A percentile compares a stretch with the other conserved stretches of the same genome.
phyloP scores from a whole-genome alignment of 2,113 vertebrate species.

The Columba livia region DNA sequence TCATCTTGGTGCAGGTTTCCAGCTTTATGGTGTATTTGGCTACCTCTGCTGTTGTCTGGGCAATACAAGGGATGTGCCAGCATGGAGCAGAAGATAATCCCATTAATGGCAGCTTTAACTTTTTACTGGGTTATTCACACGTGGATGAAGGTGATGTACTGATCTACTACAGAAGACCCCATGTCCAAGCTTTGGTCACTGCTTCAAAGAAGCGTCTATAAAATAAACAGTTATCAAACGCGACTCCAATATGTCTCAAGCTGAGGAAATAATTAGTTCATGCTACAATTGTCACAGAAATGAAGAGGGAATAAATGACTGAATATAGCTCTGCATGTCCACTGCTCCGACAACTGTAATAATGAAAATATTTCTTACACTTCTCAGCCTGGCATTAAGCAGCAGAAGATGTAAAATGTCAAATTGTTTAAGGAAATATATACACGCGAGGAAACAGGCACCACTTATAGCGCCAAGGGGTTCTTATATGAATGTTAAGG shows the following conservation, averaged over 20 bases:
- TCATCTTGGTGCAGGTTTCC: not conserved
- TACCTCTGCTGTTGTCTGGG: not conserved
- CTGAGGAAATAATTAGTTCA: conserved; percentile 64
- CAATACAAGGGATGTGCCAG: not conserved
- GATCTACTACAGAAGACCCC: not conserved
- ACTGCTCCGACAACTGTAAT: not conserved
- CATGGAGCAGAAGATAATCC: not conserved
- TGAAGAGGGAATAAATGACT: conserved; percentile 36
- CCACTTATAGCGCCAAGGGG: not conserved
- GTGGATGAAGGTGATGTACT: not conserved
- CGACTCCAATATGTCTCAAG: conserved; percentile 18
- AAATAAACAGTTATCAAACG: conserved; percentile 41
- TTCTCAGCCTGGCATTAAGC: not conserved
- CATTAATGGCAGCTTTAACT: not conserved
- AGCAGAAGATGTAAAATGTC: not conserved
- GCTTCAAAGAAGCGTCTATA: not conserved
- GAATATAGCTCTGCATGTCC: not conserved
- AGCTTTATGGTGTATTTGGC: not conserved
- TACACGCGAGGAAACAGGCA: not conserved
- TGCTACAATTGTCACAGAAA: conserved; percentile 42
- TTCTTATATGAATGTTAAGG: not conserved
- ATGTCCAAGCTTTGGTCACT: not conserved
- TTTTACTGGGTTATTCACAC: not conserved
- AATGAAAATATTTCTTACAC: not conserved
- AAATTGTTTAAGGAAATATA: not conserved